phyloP scores from a whole-genome alignment of 2,113 vertebrate genomes.

The Hippocampus zosterae region DNA sequence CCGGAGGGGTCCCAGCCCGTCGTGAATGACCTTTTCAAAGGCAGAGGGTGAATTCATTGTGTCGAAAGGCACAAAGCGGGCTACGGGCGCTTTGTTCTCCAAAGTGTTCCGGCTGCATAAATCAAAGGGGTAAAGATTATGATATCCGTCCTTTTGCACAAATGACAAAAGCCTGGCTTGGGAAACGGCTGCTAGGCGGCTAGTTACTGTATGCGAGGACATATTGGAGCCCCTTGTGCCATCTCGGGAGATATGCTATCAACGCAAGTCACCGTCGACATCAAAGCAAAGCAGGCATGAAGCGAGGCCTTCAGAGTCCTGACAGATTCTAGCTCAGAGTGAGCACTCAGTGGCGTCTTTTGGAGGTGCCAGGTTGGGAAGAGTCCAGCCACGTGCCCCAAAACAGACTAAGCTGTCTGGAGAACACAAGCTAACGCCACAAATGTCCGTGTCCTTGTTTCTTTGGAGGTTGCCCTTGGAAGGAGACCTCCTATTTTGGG shows the following conservation, averaged over 20 bases:
- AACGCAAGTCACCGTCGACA: no score
- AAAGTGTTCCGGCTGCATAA: slow-evolving; percentile 41
- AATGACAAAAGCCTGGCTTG: slow-evolving; percentile 22
- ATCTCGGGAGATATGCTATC: background rate
- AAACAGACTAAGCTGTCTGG: slow-evolving; percentile 15
- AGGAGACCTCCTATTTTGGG: slow-evolving; percentile 23
- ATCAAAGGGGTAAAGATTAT: slow-evolving; percentile 57
- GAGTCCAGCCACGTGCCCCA: slow-evolving; percentile 45
- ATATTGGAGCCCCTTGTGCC: background rate
- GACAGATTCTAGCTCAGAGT: slow-evolving; percentile 42
- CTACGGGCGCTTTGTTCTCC: slow-evolving; percentile 47
- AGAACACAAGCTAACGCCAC: slow-evolving; percentile 31
- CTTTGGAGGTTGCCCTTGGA: slow-evolving; percentile 20
- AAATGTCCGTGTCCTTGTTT: slow-evolving; percentile 18
- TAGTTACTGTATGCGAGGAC: background rate
- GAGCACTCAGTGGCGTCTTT: slow-evolving; percentile 42
- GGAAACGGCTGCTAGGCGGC: background rate
- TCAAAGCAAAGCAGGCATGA: background rate
- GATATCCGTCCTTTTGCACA: slow-evolving; percentile 40
- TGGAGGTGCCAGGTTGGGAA: slow-evolving; percentile 52
- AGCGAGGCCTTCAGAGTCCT: slow-evolving; percentile 1
- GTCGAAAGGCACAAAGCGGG: slow-evolving; percentile 54
- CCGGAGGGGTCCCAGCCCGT: slow-evolving; percentile 56
- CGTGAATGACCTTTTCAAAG: slow-evolving; percentile 73
- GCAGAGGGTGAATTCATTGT: slow-evolving; percentile 56